Evolutionary conservation across 2,113 vertebrate species (phyloP).

Genomic region (Hucho hucho): DNA sequence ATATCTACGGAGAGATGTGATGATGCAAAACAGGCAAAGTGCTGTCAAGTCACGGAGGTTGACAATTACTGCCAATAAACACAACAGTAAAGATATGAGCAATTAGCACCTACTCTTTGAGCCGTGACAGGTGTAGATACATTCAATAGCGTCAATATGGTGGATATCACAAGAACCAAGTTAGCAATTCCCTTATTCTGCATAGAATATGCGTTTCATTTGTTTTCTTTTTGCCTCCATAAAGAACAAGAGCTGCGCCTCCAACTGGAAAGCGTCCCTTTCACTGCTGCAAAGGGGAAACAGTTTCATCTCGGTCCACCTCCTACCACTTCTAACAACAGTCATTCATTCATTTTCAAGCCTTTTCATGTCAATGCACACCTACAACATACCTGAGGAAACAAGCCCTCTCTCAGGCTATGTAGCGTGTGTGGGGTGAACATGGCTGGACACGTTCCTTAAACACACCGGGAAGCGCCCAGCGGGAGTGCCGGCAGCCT

Average conservation of each 20-base stretch:
- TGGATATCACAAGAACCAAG: slow-evolving; percentile 11
- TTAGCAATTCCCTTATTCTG: slow-evolving; percentile 32
- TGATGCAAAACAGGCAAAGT: background rate
- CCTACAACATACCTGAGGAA: slow-evolving; percentile 82
- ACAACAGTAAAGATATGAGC: too few species aligned
- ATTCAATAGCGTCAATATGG: background rate
- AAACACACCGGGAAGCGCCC: slow-evolving; percentile 72
- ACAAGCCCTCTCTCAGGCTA: slow-evolving; percentile 73
- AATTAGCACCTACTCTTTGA: too few species aligned
- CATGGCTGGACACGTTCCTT: slow-evolving; percentile 79
- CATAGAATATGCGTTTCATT: too few species aligned
- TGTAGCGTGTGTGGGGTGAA: slow-evolving; percentile 68
- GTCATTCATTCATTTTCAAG: slow-evolving; percentile 75
- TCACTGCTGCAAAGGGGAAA: slow-evolving; percentile 29
- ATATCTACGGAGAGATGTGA: background rate
- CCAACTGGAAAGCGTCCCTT: slow-evolving; percentile 23
- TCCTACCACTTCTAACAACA: slow-evolving; percentile 62
- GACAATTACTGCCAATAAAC: background rate
- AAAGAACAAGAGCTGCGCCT: slow-evolving; percentile 27
- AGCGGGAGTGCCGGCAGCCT: slow-evolving; percentile 73
- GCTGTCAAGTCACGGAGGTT: background rate
- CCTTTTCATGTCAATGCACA: slow-evolving; percentile 79
- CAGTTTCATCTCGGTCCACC: slow-evolving; percentile 58
- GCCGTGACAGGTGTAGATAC: too few species aligned
- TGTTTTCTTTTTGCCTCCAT: background rate